These are phyloP conservation scores for Zaprionus vittiger DNA, from an alignment of 1,140 invertebrate species.

Conservation along the genomic window DNA sequence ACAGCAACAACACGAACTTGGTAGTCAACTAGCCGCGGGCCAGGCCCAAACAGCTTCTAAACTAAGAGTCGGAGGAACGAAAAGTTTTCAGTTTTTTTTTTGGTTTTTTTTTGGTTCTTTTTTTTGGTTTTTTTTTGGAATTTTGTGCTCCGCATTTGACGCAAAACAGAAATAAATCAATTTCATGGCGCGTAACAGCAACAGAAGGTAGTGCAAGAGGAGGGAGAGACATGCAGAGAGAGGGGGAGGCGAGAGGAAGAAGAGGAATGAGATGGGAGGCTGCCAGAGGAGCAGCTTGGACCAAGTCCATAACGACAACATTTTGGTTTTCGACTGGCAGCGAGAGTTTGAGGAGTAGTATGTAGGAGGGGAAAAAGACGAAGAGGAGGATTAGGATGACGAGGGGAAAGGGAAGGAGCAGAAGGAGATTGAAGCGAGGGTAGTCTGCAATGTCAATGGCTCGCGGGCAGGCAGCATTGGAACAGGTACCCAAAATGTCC, in stretches of 20 bases:
- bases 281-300: slow-evolving; percentile 11
- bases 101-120: slow-evolving; percentile 18
- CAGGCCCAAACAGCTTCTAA: slow-evolving; percentile 12
- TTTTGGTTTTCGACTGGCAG: background rate
- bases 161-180: slow-evolving; percentile 81
- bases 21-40: slow-evolving; percentile 48
- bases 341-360: background rate
- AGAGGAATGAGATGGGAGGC: background rate
- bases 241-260: background rate
- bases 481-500: slow-evolving; percentile 22
- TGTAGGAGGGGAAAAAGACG: background rate
- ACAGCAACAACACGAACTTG: background rate
- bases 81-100: slow-evolving; percentile 2
- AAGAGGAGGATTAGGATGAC: background rate
- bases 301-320: slow-evolving; percentile 66
- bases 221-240: background rate
- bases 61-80: background rate
- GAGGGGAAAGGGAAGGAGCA: background rate
- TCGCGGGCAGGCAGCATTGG: slow-evolving; percentile 36
- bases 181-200: slow-evolving; percentile 64
- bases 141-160: slow-evolving; percentile 55
- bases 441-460: slow-evolving; percentile 57
- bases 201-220: slow-evolving; percentile 6
- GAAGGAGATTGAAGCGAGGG: slow-evolving; percentile 10
- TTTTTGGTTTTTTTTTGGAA: slow-evolving; percentile 23